Evolutionary conservation across 2,797 vertebrate genomes (phyloP).

Genomic region (Pithecia hirsuta): DNA sequence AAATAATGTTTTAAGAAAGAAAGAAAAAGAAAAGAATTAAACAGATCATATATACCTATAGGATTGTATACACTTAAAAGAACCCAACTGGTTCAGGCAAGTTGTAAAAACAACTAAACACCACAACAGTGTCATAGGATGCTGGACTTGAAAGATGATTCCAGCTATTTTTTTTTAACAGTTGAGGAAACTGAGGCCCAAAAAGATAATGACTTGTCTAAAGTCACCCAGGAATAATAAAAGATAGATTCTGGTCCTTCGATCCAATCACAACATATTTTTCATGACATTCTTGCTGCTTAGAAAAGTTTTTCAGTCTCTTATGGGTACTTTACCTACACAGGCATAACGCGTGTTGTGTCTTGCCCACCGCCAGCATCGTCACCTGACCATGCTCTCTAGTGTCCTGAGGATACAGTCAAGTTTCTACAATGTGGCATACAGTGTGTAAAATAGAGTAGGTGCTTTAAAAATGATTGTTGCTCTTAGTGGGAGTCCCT

Average conservation of each 20-base stretch:
- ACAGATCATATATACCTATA: neutral
- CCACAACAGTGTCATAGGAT: neutral
- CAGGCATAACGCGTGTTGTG: neutral
- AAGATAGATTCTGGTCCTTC: neutral
- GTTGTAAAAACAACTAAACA: neutral
- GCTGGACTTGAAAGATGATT: neutral
- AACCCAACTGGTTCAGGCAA: neutral
- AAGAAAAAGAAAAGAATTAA: neutral
- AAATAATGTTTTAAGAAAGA: neutral
- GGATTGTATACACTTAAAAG: neutral
- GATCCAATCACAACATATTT: neutral
- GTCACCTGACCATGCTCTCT: too few species aligned
- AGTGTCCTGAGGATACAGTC: neutral
- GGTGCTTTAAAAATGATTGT: neutral
- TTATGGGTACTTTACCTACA: neutral
- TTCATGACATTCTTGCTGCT: neutral
- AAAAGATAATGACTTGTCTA: neutral
- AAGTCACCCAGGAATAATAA: neutral
- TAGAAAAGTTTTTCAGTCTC: neutral
- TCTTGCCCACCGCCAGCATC: neutral
- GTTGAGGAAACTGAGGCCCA: neutral
- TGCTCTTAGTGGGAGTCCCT: neutral
- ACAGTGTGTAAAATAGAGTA: neutral
- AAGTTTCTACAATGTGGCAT: neutral
- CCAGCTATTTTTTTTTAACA: neutral